A percentile compares a stretch with the other conserved stretches of the same genome.
phyloP scores from a whole-genome alignment of 2,113 vertebrate genomes.

The Calonectris borealis region DNA sequence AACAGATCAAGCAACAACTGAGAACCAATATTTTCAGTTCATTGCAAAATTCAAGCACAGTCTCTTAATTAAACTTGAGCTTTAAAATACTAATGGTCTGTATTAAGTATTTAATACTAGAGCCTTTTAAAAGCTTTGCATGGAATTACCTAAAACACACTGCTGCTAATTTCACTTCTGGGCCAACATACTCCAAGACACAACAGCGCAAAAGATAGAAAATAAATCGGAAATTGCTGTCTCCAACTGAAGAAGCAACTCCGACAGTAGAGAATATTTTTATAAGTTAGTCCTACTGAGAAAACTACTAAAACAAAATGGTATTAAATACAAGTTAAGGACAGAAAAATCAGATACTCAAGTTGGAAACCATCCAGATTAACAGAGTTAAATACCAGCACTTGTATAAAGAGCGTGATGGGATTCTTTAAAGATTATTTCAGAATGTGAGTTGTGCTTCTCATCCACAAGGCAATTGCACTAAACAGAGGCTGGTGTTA shows the following conservation, averaged over 20 bases:
- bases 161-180: neutral
- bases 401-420: neutral
- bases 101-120: neutral
- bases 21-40: neutral
- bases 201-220: neutral
- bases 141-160: neutral
- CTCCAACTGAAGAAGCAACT: neutral
- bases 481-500: neutral
- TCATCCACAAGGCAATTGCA: neutral
- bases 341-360: neutral
- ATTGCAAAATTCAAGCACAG: neutral
- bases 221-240: neutral
- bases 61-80: neutral
- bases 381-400: neutral
- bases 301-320: neutral
- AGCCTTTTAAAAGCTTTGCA: neutral
- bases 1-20: neutral
- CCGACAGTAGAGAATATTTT: neutral
- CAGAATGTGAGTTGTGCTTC: neutral
- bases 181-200: neutral
- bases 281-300: neutral
- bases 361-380: neutral
- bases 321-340: neutral
- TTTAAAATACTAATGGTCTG: neutral
- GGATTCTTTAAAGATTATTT: slow-evolving; percentile 18